Evolutionary conservation across 2,113 vertebrate species (phyloP), one percentile per base, ranked within the genome.

Genomic region (Psilopogon haemacephalus): DNA sequence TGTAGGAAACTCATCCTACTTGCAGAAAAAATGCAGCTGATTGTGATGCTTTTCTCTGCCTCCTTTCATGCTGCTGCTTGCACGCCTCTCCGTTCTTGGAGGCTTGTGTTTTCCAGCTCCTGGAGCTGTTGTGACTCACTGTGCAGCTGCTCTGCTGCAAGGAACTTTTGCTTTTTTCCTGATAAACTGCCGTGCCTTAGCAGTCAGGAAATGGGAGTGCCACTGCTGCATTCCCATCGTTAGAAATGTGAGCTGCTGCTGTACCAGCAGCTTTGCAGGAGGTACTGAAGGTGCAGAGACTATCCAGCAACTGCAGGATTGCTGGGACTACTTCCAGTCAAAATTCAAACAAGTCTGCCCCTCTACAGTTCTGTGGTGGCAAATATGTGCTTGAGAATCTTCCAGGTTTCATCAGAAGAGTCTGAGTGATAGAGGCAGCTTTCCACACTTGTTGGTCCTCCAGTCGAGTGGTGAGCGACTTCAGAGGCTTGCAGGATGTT

Each of bases 111-210:
- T 26, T 35, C 23, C 32, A 27, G 5, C 13, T 40, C 8, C 7
- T 3, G 7, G 64, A 60, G 44, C 48, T 48, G 42, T 15, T 68
- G 73, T 52, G 67, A 23, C 28, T 17, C 6, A 2, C 38, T 26
- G 21, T 56, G 35, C 44, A 46, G 38, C 24, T 15, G 78, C 63
- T 64, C 24, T 78, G 58, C 69, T 86, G 70, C n/a, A 27, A 4
- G 50, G 15, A 37, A 9, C 32, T 24, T 28, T 58, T 44, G 58
- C 15, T 75, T 15, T 9, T 35, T 64, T n/a, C 14, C 30, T 16
- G 7, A 20, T 52, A 19, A 11, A 0, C 54, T 74, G 28, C 42
- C 46, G 15, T 9, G 32, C 37, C 8, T 0, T 24, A 12, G 56
- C 32, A 6, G 10, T 21, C 38, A 33, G 24, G 13, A 24, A 26